Conservation (phyloP, 2,797 vertebrate genomes). For the Spinus pinus region DNA sequence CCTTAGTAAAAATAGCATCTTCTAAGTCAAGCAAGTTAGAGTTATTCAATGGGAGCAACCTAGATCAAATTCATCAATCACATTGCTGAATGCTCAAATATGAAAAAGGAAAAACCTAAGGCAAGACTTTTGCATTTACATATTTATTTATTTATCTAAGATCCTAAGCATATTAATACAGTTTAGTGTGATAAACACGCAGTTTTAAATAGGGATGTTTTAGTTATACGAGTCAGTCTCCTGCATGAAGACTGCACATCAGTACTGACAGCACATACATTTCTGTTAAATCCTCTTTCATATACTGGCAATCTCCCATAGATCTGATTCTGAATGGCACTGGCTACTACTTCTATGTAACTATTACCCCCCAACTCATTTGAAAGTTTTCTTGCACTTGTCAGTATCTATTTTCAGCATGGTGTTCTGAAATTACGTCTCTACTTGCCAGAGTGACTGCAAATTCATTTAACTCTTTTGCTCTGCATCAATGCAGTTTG, state of each 20-base stretch:
- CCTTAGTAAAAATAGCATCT: not conserved
- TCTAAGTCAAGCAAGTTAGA: not conserved
- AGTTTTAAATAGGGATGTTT: not conserved
- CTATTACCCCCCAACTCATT: not conserved
- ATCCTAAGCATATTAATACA: not conserved
- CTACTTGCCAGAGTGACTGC: not conserved
- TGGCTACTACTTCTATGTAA: not conserved
- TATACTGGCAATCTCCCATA: not conserved
- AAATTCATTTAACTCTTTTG: not conserved
- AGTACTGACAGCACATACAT: not conserved
- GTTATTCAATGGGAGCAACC: not conserved
- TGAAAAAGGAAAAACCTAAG: not conserved
- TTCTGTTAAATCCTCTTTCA: not conserved
- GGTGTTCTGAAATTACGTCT: not conserved
- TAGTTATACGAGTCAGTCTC: not conserved
- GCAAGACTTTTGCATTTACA: not conserved
- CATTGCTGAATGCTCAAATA: not conserved
- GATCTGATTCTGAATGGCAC: not conserved
- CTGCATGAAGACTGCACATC: fast-evolving
- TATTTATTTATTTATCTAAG: not conserved
- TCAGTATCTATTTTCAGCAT: not conserved
- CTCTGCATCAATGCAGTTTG: not conserved
- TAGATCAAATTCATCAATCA: not conserved
- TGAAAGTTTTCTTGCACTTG: not conserved
- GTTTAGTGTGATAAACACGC: not conserved